Base-by-base conservation (phyloP, 2,113 vertebrate genomes). In the Bos indicus region DNA sequence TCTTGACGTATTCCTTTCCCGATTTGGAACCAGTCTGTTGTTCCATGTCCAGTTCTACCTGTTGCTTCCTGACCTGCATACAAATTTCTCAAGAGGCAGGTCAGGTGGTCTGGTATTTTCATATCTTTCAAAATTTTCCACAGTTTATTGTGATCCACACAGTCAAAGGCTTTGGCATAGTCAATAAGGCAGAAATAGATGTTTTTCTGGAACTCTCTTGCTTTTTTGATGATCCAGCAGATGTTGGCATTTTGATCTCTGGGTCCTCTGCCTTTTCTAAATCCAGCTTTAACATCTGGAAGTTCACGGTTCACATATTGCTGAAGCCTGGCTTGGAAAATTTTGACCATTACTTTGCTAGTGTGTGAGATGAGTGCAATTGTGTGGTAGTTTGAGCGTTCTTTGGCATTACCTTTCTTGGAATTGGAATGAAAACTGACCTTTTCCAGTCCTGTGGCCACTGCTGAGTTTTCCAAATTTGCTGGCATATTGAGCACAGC, bases 171-270 rank as follows among this genome's bases (percentile, higher is more conserved):
- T 64, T 64, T n/a, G 15, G 33, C 33, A 17, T 64, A n/a, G 33
- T 64, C 62, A 64, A 64, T 33, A 33, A 64, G 17, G 30, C 62
- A 64, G 15, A 17, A 64, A 17, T 64, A 64, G 15, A n/a, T n/a
- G 62, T n/a, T 64, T n/a, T 64, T 64, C 30, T 64, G 62, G 33
- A 64, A n/a, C 62, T 64, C 60, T 33, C 60, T 64, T 64, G 60
- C 14, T 64, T 64, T 64, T 64, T 64, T 0, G 0, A 33, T 64
- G 60, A 64, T 64, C 3, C 60, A 33, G 0, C 0, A 0, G 30
- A 64, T 33, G 0, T 17, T 64, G 60, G 30, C 30, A 64, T 33
- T 33, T 64, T 64, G 15, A 64, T 16, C 30, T 64, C 30, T 64
- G 30, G 60, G 16, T 64, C 15, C 30, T 33, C 7, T 64, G 60